Base-by-base conservation (phyloP, 1,140 invertebrate genomes). In the Latrodectus geometricus region DNA sequence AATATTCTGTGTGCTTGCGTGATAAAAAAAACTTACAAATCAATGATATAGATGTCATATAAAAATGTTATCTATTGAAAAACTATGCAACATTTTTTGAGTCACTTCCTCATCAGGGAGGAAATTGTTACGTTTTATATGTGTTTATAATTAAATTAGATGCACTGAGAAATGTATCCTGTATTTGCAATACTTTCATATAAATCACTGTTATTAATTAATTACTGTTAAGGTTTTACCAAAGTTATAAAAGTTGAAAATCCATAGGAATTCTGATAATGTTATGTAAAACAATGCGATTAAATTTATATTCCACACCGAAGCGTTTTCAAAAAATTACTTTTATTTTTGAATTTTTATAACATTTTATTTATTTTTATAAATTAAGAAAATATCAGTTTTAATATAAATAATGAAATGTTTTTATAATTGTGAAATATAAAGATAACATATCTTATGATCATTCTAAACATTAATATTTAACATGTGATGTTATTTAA, bases 11-110 rank as follows among this genome's bases (percentile, higher is more conserved):
- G 79, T 81, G 79, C 79, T 79, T 81, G 66, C 48, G 79, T 81
- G 79, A 81, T 81, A 81, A 49, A 72, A 23, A 68, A 12, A 68
- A 14, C 50, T 72, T 66, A 81, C 70, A 20, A 70, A 72, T 72
- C 78, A 81, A 52, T 70, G 11, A 61, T 81, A 72, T 81, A 81
- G 79, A 81, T 81, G 79, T 81, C 79, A 81, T 81, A 79, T 79
- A 72, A 70, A 79, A 12, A 72, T 81, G 79, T 81, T 81, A 81
- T 81, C 68, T 49, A 56, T 81, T 81, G 9, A 68, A 72, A 70
- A 81, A 69, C 14, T 81, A 72, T 81, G 68, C 79, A 70, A 81
- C 68, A 81, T 81, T 81, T 61, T 78, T 77, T 72, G n/a, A n/a
- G 20, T 81, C 79, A 48, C 65, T n/a, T 54, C 66, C 68, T 72